A percentile compares a stretch with the other conserved stretches of the same genome.
These are phyloP conservation scores for Dolichomitus sp. DNA, from an alignment of 2,888 invertebrate genomes.

Conservation along the genomic window DNA sequence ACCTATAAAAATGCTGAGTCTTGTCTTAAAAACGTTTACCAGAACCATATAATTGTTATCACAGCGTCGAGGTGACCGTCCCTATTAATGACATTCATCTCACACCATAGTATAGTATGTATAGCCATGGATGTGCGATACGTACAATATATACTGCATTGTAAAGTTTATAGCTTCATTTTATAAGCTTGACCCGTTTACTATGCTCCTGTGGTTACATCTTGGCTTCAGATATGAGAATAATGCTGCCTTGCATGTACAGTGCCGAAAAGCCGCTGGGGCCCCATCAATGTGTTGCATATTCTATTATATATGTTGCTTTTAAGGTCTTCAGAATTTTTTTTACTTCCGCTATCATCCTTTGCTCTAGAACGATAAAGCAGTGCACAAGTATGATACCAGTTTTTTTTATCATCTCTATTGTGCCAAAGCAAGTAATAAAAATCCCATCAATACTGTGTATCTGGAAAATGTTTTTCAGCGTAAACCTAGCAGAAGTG, in stretches of 20 bases:
- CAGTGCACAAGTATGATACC: background rate
- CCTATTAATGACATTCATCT: background rate
- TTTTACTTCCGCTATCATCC: background rate
- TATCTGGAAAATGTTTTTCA: background rate
- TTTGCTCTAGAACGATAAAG: background rate
- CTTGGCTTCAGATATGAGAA: background rate
- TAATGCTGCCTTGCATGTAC: background rate
- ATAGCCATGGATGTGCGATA: background rate
- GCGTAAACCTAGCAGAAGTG: background rate
- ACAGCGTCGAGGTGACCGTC: too few species aligned
- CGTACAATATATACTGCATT: background rate
- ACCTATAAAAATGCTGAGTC: too few species aligned
- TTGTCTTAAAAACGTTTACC: too few species aligned
- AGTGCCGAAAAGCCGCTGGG: background rate
- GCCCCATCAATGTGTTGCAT: background rate
- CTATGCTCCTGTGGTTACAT: background rate
- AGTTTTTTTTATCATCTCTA: background rate
- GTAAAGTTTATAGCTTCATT: slow-evolving; percentile 3
- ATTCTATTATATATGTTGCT: background rate
- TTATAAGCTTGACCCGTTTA: slow-evolving; percentile 15
- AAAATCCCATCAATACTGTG: background rate
- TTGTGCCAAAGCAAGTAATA: background rate
- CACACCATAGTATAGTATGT: too few species aligned
- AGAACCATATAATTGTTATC: too few species aligned
- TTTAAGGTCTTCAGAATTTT: background rate